Conservation (phyloP, 2,113 vertebrate genomes). For the Chloroceryle aenea region DNA sequence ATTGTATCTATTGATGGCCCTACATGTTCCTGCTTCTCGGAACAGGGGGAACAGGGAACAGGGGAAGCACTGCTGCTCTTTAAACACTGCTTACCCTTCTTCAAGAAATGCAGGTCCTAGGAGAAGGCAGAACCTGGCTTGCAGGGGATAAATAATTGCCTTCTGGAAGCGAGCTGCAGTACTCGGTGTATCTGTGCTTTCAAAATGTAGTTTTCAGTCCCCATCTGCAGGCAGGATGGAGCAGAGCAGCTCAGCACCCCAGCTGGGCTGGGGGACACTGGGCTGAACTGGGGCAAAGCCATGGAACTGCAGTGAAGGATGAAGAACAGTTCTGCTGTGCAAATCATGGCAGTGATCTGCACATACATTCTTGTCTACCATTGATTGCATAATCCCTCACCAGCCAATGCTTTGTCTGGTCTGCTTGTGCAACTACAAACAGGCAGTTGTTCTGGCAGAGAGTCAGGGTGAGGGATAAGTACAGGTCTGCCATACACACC, state of each 20-base stretch:
- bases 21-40: neutral
- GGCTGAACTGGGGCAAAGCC: neutral
- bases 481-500: neutral
- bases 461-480: neutral
- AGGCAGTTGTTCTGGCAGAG: neutral
- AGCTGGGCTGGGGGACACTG: neutral
- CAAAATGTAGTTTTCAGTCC: conserved; percentile 48
- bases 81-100: neutral
- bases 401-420: neutral
- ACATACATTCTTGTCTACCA: neutral
- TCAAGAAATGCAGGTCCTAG: neutral
- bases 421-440: accelerated
- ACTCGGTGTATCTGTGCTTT: neutral
- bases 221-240: conserved; percentile 62
- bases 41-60: no score
- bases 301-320: neutral
- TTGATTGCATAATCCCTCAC: neutral
- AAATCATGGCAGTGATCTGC: neutral
- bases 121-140: neutral
- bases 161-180: neutral
- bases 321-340: neutral
- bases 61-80: neutral
- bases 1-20: neutral
- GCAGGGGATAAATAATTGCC: neutral
- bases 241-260: conserved; percentile 46